Evolutionary conservation across 2,113 vertebrate species (phyloP).

Genomic region (Notechis scutatus): DNA sequence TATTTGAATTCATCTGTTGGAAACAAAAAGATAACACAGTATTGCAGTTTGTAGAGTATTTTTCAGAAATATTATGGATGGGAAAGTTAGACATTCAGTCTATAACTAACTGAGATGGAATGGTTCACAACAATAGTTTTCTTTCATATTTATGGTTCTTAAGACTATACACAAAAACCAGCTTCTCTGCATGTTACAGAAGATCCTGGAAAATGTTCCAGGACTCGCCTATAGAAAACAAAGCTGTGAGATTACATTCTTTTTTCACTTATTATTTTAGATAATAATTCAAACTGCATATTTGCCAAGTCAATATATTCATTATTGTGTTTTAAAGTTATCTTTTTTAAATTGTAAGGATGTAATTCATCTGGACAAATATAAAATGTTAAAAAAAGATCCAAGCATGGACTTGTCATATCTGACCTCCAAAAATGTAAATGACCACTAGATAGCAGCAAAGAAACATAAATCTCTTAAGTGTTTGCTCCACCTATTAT

Average conservation of each 20-base stretch:
- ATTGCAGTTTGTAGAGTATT: not conserved
- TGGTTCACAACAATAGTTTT: slow-evolving; percentile 8
- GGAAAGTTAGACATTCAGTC: not conserved
- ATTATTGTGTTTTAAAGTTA: not conserved
- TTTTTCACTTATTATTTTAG: not conserved
- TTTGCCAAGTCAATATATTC: not conserved
- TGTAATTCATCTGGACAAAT: not conserved
- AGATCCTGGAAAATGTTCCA: not conserved
- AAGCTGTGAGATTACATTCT: not conserved
- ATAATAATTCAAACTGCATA: not conserved
- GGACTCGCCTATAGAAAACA: not conserved
- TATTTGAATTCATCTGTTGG: slow-evolving; percentile 83
- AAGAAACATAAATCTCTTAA: not conserved
- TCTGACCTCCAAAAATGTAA: not conserved
- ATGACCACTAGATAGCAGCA: not conserved
- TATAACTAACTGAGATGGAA: not conserved
- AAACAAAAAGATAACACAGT: slow-evolving; percentile 33
- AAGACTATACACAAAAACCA: not conserved
- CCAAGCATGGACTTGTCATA: not conserved
- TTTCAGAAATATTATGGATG: not conserved
- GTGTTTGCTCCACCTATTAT: not conserved
- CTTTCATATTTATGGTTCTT: not conserved
- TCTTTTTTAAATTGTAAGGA: not conserved
- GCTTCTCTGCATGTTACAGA: not conserved
- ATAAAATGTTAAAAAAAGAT: too few relatives aligned